Base-by-base conservation (phyloP, 1,140 invertebrate species). In the Drosophila funebris region DNA sequence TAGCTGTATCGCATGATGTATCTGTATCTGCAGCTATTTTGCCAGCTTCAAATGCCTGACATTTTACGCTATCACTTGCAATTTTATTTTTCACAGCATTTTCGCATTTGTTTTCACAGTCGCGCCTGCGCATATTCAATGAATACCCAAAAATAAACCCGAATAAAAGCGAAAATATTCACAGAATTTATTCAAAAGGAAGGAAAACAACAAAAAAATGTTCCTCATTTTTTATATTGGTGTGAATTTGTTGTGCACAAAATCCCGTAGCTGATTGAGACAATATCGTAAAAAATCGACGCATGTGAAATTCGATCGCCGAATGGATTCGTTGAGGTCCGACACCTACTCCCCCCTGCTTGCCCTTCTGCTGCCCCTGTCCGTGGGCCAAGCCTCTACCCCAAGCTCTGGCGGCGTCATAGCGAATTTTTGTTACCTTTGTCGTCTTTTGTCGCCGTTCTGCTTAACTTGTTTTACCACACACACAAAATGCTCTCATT, bases 381-480 rank as follows among this genome's bases (percentile, higher is more conserved):
- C 13, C 33, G 13, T 36, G n/a, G n/a, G n/a, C n/a, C n/a, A n/a
- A n/a, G 16, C 8, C n/a, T 13, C 4, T 14, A 24, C 0, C 8
- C 20, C 29, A 44, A 27, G 31, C 22, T 56, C 9, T n/a, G 24
- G 33, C 62, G 63, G 37, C 70, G 70, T 73, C 68, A 75, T 75
- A 71, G 83, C 72, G 68, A 88, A 82, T 88, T 88, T 24, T 87
- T 76, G 78, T 88, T 88, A 76, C 78, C 68, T 78, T 68, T 87
- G 81, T 85, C 74, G 82, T 74, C 44, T 61, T 72, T 50, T 61
- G 71, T 68, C 76, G 76, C 50, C 53, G 78, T 85, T 80, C 81
- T 77, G 83, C 78, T 88, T 88, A 88, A 88, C 83, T 88, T 83
- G 83, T 88, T 88, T 88, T 71, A 73, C 83, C 76, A 58, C 64